Evolutionary conservation across 1,140 invertebrate genomes (phyloP), one percentile per base, ranked within the genome.

Genomic region (Tetranychus urticae): DNA sequence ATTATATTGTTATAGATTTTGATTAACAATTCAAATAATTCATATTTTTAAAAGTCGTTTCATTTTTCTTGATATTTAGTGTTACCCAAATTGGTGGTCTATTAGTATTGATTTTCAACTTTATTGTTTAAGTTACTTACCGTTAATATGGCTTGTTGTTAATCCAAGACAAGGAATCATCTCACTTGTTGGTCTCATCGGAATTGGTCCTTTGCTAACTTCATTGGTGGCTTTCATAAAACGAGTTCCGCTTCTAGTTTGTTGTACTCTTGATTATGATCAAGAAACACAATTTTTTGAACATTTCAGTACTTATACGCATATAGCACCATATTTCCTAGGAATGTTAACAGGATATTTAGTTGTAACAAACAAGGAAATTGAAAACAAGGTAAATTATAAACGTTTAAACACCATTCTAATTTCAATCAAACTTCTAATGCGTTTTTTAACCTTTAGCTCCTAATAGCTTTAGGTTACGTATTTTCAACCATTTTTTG

Each of bases 301-400:
- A 6, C 50, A 67, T 57, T 66, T 62, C 46, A 65, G 62, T 58
- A 63, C 65, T 1, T 67, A 66, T 55, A 66, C 63, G 47, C 66
- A 67, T 45, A 23, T 66, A 1, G 66, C 65, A 35, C 61, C 66
- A 23, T 67, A 65, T 46, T 66, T 63, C 33, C 60, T 66, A 4
- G 66, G 66, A 6, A 59, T 67, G 3, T 45, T 54, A 10, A 12
- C 66, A 6, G 66, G 66, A 36, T 67, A 67, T 12, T 4, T 65
- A 5, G 37, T 67, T 52, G 50, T 52, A 8, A 31, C 50, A 52
- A 52, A 33, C 8, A 13, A 52, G 6, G 23, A 33, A 6, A 52
- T 52, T 33, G 50, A 52, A 23, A 52, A 52, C n/a, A 52, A 33
- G 31, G 50, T 52, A 23, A 52, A 33, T 52, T 31, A 52, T n/a